phyloP scores from a whole-genome alignment of 2,888 invertebrate genomes.

The Megaustenia siamemsis region DNA sequence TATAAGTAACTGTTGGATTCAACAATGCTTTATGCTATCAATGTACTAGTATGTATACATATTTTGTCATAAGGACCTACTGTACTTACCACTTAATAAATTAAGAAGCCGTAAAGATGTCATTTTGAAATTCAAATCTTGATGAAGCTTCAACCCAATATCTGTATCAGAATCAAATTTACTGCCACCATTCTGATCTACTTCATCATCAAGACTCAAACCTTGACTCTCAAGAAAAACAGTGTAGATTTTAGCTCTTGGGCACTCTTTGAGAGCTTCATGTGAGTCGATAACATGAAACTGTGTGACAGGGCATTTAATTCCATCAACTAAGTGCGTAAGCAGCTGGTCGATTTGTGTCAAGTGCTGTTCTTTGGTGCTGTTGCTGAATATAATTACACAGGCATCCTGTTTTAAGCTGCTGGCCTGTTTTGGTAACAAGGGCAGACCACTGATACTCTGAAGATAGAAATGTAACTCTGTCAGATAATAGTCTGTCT shows the following conservation, averaged over 20 bases:
- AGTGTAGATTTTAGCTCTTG: constrained; percentile 69
- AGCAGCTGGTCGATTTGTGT: constrained; percentile 67
- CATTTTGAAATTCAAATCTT: not conserved
- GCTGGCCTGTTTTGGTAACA: constrained; percentile 67
- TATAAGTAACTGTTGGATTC: no score
- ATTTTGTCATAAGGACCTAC: no score
- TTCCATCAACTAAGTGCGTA: constrained; percentile 65
- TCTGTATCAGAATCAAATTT: not conserved
- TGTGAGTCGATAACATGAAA: constrained; percentile 65
- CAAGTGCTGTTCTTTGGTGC: constrained; percentile 63
- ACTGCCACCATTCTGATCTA: constrained; percentile 53
- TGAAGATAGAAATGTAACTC: not conserved
- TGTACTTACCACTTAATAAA: constrained; percentile 9
- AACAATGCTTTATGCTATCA: no score
- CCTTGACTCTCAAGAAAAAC: constrained; percentile 68
- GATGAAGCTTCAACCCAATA: not conserved
- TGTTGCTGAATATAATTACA: constrained; percentile 65
- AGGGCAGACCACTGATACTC: constrained; percentile 62
- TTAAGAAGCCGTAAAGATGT: not conserved
- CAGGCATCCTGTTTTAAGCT: constrained; percentile 69
- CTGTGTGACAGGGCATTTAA: constrained; percentile 66
- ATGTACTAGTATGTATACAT: no score
- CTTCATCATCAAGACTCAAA: not conserved
- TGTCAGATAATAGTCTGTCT: no score
- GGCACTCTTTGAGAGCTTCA: constrained; percentile 68